Conservation (phyloP, 2,888 invertebrate genomes). For the Lithophane ornitopus region DNA sequence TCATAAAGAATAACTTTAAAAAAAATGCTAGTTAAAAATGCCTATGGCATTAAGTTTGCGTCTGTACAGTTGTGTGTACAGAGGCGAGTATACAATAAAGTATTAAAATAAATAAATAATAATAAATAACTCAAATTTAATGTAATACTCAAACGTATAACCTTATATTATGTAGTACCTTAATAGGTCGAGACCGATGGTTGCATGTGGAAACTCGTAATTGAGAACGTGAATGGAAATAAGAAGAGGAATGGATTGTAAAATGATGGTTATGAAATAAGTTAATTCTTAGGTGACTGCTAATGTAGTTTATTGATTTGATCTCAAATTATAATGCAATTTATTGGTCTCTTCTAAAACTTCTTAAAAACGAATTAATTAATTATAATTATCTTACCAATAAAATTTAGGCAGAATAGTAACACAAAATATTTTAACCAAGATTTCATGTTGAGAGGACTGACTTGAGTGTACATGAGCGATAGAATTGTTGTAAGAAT, state of each 20-base stretch:
- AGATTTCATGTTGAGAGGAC: conserved; percentile 19
- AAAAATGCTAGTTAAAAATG: no score
- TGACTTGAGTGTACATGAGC: background rate
- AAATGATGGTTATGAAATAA: background rate
- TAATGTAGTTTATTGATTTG: background rate
- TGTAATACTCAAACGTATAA: background rate
- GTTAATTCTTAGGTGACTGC: background rate
- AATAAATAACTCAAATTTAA: background rate
- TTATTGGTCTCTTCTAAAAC: background rate
- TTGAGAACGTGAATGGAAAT: background rate
- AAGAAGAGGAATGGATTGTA: no score
- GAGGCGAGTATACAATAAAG: no score
- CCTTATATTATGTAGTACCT: background rate
- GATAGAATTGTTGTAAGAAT: background rate
- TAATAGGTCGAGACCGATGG: background rate
- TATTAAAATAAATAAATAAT: background rate
- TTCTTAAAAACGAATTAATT: background rate
- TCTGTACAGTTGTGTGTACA: no score
- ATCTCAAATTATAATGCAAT: background rate
- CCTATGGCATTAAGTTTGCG: no score
- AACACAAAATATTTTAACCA: conserved; percentile 23
- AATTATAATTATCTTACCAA: conserved; percentile 11
- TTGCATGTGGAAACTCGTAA: background rate
- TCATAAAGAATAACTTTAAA: background rate
- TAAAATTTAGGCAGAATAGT: conserved; percentile 6